Evolutionary conservation across 2,888 invertebrate genomes (phyloP).

Genomic region (Hofmannophila pseudospretella): DNA sequence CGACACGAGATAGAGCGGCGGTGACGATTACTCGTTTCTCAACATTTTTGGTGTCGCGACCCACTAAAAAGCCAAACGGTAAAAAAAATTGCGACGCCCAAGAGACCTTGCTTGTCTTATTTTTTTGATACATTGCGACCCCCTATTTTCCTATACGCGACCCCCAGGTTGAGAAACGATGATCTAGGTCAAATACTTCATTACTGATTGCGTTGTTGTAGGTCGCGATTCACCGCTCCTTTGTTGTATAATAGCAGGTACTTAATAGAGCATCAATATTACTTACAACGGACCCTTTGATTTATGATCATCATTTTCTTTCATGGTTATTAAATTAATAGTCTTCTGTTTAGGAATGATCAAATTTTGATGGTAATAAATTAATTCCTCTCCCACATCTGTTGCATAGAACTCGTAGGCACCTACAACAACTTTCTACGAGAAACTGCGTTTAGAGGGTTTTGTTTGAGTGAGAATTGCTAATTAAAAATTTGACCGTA

Average conservation of each 20-base stretch:
- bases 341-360: conserved; percentile 1
- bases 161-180: no score
- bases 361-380: conserved; percentile 1
- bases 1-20: no score
- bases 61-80: no score
- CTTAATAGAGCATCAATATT: conserved; percentile 11
- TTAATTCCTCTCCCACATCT: conserved; percentile 8
- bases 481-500: conserved; percentile 23
- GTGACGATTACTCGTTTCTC: no score
- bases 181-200: conserved; percentile 45
- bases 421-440: conserved; percentile 20
- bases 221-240: conserved; percentile 19
- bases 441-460: conserved; percentile 12
- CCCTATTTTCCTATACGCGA: no score
- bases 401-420: background rate
- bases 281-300: conserved; percentile 6
- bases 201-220: conserved; percentile 24
- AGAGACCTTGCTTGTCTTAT: no score
- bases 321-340: conserved; percentile 2
- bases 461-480: conserved; percentile 16
- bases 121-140: no score
- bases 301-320: conserved; percentile 6
- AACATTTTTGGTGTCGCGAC: no score
- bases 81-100: no score
- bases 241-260: conserved; percentile 25